These are phyloP conservation scores for human (Homo sapiens) DNA, from an alignment of 2,113 vertebrate species.

Conservation along the genomic window GRCh38 chr6:26515501-26516000, in stretches of 20 bases:
- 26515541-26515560: neutral
- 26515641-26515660: neutral
- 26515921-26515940: neutral
- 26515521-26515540: neutral
- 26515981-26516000: neutral
- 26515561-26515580: neutral
- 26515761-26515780: neutral
- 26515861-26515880: neutral
- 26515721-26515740: neutral
- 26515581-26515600: neutral
- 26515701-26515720: neutral
- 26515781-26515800: neutral
- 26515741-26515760: neutral
- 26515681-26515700: neutral
- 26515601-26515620: neutral
- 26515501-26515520: neutral
- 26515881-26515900: neutral
- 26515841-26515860: neutral
- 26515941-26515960: neutral
- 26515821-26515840: neutral
- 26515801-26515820: neutral
- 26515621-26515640: neutral
- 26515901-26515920: neutral
- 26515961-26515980: neutral
- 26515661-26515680: neutral